Conservation (phyloP, 2,888 invertebrate species). For the Drosophila prolongata region DNA sequence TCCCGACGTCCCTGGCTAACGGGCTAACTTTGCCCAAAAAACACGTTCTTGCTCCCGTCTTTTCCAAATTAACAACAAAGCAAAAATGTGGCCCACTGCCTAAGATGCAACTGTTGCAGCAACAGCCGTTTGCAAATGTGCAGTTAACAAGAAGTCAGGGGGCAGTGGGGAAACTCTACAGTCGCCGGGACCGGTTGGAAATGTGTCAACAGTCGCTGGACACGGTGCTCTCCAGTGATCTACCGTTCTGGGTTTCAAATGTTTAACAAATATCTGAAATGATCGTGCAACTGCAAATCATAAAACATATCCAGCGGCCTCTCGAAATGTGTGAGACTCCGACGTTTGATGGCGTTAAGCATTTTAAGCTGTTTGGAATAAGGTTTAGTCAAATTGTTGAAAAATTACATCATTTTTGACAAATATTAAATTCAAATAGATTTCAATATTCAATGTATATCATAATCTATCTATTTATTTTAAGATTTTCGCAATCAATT, state of each 20-base stretch:
- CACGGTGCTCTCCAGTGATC: conserved; percentile 6
- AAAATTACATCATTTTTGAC: too few relatives aligned
- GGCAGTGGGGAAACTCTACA: not conserved
- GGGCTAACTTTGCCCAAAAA: conserved; percentile 21
- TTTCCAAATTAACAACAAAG: conserved; percentile 44
- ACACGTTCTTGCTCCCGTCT: conserved; percentile 58
- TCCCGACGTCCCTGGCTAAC: conserved; percentile 7
- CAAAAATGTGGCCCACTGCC: conserved; percentile 42
- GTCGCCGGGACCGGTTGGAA: conserved; percentile 25
- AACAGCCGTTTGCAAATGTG: conserved; percentile 37
- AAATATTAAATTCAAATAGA: too few relatives aligned
- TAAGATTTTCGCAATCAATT: too few relatives aligned
- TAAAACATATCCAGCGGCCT: too few relatives aligned
- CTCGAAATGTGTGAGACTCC: not conserved
- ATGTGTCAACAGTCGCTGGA: conserved; percentile 44
- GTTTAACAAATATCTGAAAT: conserved; percentile 10
- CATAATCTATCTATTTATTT: too few relatives aligned
- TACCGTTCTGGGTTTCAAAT: not conserved
- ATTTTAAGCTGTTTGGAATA: too few relatives aligned
- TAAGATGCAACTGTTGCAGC: conserved; percentile 47
- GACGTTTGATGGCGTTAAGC: too few relatives aligned
- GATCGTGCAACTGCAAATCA: conserved; percentile 6
- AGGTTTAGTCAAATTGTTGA: too few relatives aligned
- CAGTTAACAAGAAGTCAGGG: conserved; percentile 15
- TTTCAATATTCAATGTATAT: too few relatives aligned